Percentiles rank a stretch among this genome's conserved stretches.
These are phyloP conservation scores for Pterocles burchelli DNA, from an alignment of 2,113 vertebrate species.

Conservation along the genomic window DNA sequence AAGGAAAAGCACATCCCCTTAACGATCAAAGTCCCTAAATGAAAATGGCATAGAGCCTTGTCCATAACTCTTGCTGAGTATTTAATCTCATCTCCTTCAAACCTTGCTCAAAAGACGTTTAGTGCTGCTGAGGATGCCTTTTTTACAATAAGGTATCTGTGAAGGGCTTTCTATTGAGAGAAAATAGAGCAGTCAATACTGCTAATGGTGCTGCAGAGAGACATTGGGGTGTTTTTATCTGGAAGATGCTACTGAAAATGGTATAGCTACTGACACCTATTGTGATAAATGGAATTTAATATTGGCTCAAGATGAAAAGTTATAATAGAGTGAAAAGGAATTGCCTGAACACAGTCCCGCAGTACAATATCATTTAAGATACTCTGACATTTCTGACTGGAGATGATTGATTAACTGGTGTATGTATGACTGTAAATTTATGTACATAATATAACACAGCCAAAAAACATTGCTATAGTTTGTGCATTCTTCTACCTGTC, in stretches of 20 bases:
- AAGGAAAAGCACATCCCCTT: not conserved
- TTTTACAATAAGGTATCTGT: not conserved
- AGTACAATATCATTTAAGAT: constrained; percentile 34
- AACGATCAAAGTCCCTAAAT: constrained; percentile 25
- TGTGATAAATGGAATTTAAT: constrained; percentile 63
- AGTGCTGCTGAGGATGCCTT: constrained; percentile 23
- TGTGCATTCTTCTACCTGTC: not conserved
- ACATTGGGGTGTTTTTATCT: constrained; percentile 46
- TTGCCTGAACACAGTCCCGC: constrained; percentile 8
- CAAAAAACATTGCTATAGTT: not conserved
- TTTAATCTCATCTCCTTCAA: constrained; percentile 50
- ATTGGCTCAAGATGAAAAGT: constrained; percentile 49
- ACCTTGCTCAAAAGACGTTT: not conserved
- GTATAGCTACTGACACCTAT: constrained; percentile 53
- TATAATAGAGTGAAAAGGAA: constrained; percentile 55
- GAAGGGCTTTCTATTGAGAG: constrained; percentile 25
- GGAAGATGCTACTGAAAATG: constrained; percentile 45
- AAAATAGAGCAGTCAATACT: constrained; percentile 60
- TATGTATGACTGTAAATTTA: constrained; percentile 21
- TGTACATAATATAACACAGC: not conserved
- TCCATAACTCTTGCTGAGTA: constrained; percentile 29
- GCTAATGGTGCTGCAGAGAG: constrained; percentile 55
- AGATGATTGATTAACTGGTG: constrained; percentile 14
- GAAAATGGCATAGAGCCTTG: constrained; percentile 30
- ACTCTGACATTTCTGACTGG: not conserved